Base-by-base conservation (phyloP, 37 sponge, comb jelly and placozoan species). In the Spongilla lacustris region DNA sequence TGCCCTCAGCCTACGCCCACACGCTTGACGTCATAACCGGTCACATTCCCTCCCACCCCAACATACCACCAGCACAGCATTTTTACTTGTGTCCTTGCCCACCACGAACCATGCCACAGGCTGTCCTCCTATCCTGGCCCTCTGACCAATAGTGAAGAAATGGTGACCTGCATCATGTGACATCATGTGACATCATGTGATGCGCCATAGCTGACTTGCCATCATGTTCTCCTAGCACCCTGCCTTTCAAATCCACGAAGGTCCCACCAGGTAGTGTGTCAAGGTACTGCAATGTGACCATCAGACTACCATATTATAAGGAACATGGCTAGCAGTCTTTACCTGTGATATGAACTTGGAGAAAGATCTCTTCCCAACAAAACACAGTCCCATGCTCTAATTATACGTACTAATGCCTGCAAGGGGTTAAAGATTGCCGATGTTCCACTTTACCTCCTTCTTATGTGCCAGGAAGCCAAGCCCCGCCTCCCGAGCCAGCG, bases 341-440 rank as follows among this genome's bases (percentile, higher is more conserved):
- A 90, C 91, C 72, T 89, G 49, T 26, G 32, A 36, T 58, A 95
- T 86, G 58, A 95, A 95, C 14, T 68, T 50, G 17, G 79, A 26
- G 49, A 92, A 92, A 13, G 88, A 80, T 78, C 97, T 66, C 37
- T 84, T 87, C 22, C 97, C 97, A 69, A 96, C 81, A 74, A 96
- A 96, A 75, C 97, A 96, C 2, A 96, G 71, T 17, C 97, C 97
- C 86, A 85, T 85, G 66, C 97, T 96, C 94, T 95, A 72, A 23
- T 28, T 5, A 41, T n/a, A 28, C 19, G 31, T 26, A 82, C 23
- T n/a, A 66, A 28, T 36, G 27, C 69, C 12, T 46, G 8, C 46
- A 46, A 10, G 46, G 46, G 46, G n/a, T n/a, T n/a, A n/a, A n/a
- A n/a, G n/a, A n/a, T n/a, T n/a, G n/a, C n/a, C n/a, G n/a, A 11